Conservation (phyloP, 2,113 vertebrate genomes). For the Sarotherodon lohbergeri region DNA sequence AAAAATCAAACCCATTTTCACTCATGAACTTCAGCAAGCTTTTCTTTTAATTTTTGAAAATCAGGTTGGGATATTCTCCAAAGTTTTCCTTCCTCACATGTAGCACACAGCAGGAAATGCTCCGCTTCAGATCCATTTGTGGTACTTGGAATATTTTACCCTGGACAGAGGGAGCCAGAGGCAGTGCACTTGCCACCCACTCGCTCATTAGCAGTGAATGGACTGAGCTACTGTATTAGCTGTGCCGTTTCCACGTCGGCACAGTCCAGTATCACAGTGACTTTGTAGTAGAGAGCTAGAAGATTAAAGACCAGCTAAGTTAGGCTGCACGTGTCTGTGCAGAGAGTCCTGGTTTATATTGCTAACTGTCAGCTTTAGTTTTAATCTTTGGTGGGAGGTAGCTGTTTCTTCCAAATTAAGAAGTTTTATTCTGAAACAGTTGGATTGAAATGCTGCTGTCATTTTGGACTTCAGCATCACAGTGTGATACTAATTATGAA, state of each 20-base stretch:
- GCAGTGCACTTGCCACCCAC: neutral
- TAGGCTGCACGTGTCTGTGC: neutral
- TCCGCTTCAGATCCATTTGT: neutral
- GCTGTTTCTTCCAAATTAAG: neutral
- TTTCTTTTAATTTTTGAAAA: neutral
- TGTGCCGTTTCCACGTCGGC: neutral
- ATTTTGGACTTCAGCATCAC: neutral
- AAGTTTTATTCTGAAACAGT: neutral
- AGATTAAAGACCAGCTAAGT: neutral
- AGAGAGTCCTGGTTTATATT: fast-evolving
- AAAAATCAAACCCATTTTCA: neutral
- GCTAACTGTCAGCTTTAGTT: neutral
- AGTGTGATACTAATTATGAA: neutral
- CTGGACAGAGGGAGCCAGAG: neutral
- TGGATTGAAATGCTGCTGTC: neutral
- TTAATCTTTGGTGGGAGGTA: fast-evolving
- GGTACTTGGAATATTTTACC: neutral
- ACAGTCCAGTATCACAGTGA: neutral
- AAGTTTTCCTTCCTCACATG: neutral
- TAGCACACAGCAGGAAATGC: neutral
- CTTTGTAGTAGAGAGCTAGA: neutral
- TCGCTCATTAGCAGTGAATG: neutral
- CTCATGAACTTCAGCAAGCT: neutral
- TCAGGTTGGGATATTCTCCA: neutral
- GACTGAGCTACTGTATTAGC: neutral